A percentile compares a stretch with the other conserved stretches of the same genome.
Conservation (phyloP, 1,140 invertebrate species). For the Colletes latitarsis region DNA sequence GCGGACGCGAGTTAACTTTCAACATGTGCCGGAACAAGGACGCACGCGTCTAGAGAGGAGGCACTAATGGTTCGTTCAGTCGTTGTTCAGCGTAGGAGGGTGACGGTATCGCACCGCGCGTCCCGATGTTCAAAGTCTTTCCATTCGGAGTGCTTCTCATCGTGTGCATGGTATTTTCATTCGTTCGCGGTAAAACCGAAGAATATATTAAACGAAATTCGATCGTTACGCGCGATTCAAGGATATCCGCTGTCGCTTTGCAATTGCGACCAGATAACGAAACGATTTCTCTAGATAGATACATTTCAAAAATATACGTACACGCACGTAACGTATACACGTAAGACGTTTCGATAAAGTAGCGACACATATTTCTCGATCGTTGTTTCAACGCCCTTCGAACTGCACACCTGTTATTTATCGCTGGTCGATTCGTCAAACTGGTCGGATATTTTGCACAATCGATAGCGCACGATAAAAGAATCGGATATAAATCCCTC, state of each 20-base stretch:
- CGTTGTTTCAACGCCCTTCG: neutral
- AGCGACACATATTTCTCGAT: neutral
- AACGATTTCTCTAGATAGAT: neutral
- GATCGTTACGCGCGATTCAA: neutral
- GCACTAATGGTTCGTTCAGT: neutral
- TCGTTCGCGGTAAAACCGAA: neutral
- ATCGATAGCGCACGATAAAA: slow-evolving; percentile 8
- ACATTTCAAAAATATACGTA: neutral
- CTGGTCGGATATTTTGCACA: neutral
- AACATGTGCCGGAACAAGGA: slow-evolving; percentile 17
- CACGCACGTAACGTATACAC: neutral
- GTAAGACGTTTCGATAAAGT: neutral
- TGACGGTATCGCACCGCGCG: neutral
- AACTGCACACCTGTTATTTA: slow-evolving; percentile 34
- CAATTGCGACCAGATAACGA: neutral
- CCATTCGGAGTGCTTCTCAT: too few relatives aligned
- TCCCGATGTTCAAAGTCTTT: neutral
- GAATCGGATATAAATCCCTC: neutral
- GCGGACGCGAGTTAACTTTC: slow-evolving; percentile 15
- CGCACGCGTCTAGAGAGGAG: neutral
- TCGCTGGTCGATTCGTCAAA: slow-evolving; percentile 1
- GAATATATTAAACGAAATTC: too few relatives aligned
- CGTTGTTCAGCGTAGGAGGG: neutral
- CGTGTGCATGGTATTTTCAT: neutral
- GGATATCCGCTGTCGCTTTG: neutral